phyloP scores from a whole-genome alignment of 2,888 invertebrate genomes.

The Pterobdella sp. region DNA sequence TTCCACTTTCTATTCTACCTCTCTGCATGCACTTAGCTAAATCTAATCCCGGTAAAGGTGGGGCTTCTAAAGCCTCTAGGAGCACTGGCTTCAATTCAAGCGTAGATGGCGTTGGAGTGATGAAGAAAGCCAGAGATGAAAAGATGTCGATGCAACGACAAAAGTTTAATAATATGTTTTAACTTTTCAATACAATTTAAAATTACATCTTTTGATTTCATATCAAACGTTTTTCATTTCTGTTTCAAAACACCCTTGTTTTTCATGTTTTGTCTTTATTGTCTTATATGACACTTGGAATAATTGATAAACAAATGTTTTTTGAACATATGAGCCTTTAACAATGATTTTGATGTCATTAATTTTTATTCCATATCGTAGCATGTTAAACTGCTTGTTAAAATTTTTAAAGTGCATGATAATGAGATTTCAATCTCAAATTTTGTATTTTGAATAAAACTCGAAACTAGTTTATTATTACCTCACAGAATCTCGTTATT shows the following conservation, averaged over 20 bases:
- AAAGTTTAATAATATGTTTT: conserved; percentile 30
- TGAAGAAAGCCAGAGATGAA: conserved; percentile 19
- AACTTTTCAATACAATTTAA: neutral
- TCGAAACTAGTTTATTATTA: too few relatives aligned
- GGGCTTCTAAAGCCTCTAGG: conserved; percentile 15
- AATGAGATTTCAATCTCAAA: too few relatives aligned
- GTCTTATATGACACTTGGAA: too few relatives aligned
- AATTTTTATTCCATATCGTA: too few relatives aligned
- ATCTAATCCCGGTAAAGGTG: conserved; percentile 31
- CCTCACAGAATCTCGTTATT: too few relatives aligned
- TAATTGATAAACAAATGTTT: too few relatives aligned
- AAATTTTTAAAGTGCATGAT: too few relatives aligned
- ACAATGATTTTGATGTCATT: too few relatives aligned
- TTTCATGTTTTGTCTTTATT: neutral
- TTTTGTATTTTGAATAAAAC: too few relatives aligned
- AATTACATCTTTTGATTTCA: neutral
- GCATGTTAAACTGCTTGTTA: too few relatives aligned
- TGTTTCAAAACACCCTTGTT: neutral
- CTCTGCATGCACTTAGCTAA: conserved; percentile 37
- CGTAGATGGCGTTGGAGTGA: conserved; percentile 31
- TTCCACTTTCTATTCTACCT: conserved; percentile 37
- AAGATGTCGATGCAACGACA: conserved; percentile 25
- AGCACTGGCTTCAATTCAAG: conserved; percentile 17
- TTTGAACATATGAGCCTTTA: too few relatives aligned
- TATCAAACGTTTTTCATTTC: neutral